Evolutionary conservation across 2,797 vertebrate genomes (phyloP), one percentile per base, ranked within the genome.

Genomic region (Halcyon leucocephala): DNA sequence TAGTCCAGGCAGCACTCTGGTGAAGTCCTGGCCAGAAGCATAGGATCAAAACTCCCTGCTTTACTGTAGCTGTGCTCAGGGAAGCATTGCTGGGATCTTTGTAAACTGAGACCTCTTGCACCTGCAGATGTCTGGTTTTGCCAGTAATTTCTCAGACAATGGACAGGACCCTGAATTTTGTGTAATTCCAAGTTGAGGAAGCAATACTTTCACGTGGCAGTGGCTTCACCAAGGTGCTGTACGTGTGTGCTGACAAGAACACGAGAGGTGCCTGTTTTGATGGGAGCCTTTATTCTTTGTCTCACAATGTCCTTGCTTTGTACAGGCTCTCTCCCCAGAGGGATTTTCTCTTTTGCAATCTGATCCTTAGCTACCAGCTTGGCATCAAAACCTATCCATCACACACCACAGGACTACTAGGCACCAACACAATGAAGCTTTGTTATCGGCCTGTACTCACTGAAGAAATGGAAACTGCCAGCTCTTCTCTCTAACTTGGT

Each of bases 271-370:
- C 17, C 35, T 17, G 16, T 78, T 90, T 86, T 4, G 16, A 15
- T 35, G 17, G 85, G 39, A 93, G 29, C 58, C 73, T 33, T 83
- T 46, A 54, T 67, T 69, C 41, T 86, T 67, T 74, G 48, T 76
- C 49, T 91, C 51, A 66, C 33, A 77, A 31, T 42, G 49, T 55
- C 77, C 35, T 73, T 62, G 78, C 64, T 95, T 76, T 91, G 44
- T 67, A 74, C 76, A 29, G 54, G 24, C 58, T 96, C 31, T 33
- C 54, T 62, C 58, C 37, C 44, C 48, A 48, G 54, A 72, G 31
- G n/a, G 67, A 39, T 92, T 92, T 92, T 72, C 76, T 76, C 49
- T 86, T 82, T 69, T 65, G 86, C 93, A 94, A 77, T 72, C 72
- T 67, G 58, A 93, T 90, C 89, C 89, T 90, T 58, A 92, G 42